Evolutionary conservation across 2,113 vertebrate species (phyloP), one percentile per base, ranked within the genome.

Genomic region (Bos javanicus): DNA sequence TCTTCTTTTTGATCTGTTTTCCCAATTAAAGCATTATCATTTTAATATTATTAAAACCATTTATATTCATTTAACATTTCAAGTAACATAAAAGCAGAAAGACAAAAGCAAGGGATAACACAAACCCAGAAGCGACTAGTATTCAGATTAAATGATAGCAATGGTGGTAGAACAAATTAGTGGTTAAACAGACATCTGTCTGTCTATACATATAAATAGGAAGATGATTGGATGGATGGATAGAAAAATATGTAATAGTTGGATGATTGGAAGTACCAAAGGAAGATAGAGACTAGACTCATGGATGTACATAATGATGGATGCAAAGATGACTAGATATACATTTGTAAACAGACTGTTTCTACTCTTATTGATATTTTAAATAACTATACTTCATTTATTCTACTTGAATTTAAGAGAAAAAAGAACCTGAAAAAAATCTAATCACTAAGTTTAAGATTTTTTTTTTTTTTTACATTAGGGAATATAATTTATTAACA

Each of bases 401-500:
- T 76, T 94, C 86, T 76, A 52, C 19, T 95, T 78, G 6, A 67
- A 56, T 74, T 64, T 92, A 39, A 43, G 17, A 90, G 33, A 48
- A 78, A 52, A 91, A 81, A 88, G 2, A 59, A 74, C 14, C 1
- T 56, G 30, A 78, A 39, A 17, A n/a, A 85, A 93, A 92, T 30
- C 50, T 92, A 43, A 74, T 80, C 60, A 15, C 21, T 64, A 83
- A 90, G n/a, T 39, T 93, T 87, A 92, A 48, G 30, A 12, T 25
- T n/a, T n/a, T 43, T 28, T 97, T 46, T 84, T 84, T 94, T 89
- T 84, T 94, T 50, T 7, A 71, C 28, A 54, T 71, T 16, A 64
- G 12, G 36, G 7, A n/a, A 39, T 93, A 74, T 92, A 92, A 96
- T 86, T 94, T 94, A 96, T 85, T 89, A 86, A 93, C 91, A 94